Conservation (phyloP, 1,140 invertebrate genomes). For the Pachyrhynchus sulphureomaculatus region DNA sequence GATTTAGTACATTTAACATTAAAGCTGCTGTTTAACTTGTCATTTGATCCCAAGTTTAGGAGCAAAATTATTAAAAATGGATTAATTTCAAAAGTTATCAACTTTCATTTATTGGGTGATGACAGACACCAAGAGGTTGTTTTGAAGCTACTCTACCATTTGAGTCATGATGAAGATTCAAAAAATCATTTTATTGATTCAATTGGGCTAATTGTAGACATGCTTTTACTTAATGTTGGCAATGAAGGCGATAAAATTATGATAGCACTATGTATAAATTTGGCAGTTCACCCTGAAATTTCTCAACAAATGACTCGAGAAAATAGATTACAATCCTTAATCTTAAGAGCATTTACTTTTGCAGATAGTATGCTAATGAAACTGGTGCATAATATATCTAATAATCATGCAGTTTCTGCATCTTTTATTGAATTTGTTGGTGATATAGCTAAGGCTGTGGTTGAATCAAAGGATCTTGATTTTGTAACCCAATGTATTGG, state of each 20-base stretch:
- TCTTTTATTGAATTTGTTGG: constrained; percentile 91
- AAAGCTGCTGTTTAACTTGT: constrained; percentile 91
- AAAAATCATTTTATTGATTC: constrained; percentile 96
- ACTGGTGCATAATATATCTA: constrained; percentile 91
- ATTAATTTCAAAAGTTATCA: constrained; percentile 85
- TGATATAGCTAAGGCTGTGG: constrained; percentile 83
- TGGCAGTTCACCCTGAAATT: constrained; percentile 85
- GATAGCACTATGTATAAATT: constrained; percentile 87
- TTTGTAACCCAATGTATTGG: constrained; percentile 89
- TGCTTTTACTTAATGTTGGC: constrained; percentile 71
- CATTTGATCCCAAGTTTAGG: constrained; percentile 88
- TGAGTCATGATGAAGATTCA: constrained; percentile 93
- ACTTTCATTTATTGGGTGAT: constrained; percentile 84
- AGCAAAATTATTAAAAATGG: constrained; percentile 89
- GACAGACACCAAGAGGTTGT: constrained; percentile 82
- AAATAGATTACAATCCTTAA: constrained; percentile 73
- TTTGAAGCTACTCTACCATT: constrained; percentile 89
- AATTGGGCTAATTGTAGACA: constrained; percentile 80
- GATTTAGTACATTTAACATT: constrained; percentile 88
- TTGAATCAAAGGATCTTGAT: constrained; percentile 75
- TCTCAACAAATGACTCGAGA: constrained; percentile 88
- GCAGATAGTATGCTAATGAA: constrained; percentile 90
- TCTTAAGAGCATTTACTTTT: constrained; percentile 78
- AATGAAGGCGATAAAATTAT: constrained; percentile 73
- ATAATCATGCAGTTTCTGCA: constrained; percentile 79